A percentile compares a stretch with the other conserved stretches of the same genome.
phyloP scores from a whole-genome alignment of 2,113 vertebrate species.

The Saccopteryx bilineata region DNA sequence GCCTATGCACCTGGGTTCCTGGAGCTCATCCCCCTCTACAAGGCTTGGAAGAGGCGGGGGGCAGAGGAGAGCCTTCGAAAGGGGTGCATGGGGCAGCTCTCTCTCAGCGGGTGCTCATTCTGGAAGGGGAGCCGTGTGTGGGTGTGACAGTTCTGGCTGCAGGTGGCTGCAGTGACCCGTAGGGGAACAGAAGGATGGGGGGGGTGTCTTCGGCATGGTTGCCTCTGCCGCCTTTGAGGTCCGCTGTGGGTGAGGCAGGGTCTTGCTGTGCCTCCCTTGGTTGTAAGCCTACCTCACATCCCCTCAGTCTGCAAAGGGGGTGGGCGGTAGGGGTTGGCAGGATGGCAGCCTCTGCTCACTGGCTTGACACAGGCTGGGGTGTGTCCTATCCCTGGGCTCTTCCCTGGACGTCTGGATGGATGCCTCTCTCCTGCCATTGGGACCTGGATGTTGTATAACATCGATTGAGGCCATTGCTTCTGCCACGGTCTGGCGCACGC shows the following conservation, averaged over 20 bases:
- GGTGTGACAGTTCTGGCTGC: not conserved
- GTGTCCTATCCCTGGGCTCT: rapidly evolving
- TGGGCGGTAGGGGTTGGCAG: no score
- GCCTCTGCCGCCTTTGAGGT: not conserved
- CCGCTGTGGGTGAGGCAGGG: not conserved
- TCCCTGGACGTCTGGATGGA: not conserved
- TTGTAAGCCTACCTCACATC: not conserved
- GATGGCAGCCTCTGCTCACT: rapidly evolving
- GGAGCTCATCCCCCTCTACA: not conserved
- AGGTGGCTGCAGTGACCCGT: not conserved
- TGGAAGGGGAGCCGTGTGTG: not conserved
- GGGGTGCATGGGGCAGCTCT: not conserved
- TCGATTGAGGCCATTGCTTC: rapidly evolving
- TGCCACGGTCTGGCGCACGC: rapidly evolving
- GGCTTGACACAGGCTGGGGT: rapidly evolving
- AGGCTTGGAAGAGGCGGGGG: not conserved
- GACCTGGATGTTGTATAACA: not conserved
- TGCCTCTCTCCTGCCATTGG: not conserved
- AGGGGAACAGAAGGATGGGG: no score
- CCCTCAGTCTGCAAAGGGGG: rapidly evolving
- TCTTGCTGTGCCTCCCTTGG: no score
- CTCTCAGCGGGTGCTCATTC: rapidly evolving
- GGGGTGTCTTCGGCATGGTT: rapidly evolving
- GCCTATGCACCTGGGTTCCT: no score
- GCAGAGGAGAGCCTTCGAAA: not conserved